Evolutionary conservation across 2,113 vertebrate species (phyloP).

Genomic region (Mohoua ochrocephala): DNA sequence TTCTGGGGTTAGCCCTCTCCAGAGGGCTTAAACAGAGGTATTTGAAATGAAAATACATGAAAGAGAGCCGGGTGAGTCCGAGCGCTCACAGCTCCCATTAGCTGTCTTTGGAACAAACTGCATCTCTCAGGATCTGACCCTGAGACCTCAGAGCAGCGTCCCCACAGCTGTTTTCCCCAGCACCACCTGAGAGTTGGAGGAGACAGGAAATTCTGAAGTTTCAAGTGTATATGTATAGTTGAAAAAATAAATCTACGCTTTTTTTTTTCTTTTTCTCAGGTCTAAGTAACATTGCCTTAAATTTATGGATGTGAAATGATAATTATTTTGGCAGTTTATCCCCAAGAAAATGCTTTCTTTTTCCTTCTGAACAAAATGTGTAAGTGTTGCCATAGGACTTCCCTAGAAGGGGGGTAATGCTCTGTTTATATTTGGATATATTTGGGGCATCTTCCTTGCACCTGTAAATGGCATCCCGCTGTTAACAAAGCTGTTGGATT

Average conservation of each 20-base stretch:
- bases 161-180: not conserved
- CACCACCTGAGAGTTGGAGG: not conserved
- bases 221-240: not conserved
- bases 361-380: not conserved
- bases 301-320: slow-evolving; percentile 29
- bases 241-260: not conserved
- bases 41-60: not conserved
- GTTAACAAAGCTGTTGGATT: slow-evolving; percentile 65
- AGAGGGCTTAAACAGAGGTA: not conserved
- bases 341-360: slow-evolving; percentile 20
- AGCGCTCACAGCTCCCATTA: not conserved
- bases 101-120: not conserved
- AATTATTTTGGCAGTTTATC: slow-evolving; percentile 36
- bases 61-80: not conserved
- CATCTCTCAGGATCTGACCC: not conserved
- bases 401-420: not conserved
- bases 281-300: slow-evolving; percentile 75
- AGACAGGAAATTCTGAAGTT: not conserved
- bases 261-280: slow-evolving; percentile 31
- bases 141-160: not conserved
- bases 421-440: slow-evolving; percentile 38
- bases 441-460: slow-evolving; percentile 3
- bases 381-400: slow-evolving; percentile 35
- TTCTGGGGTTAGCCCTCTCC: not conserved
- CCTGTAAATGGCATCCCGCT: slow-evolving; percentile 50